Conservation (phyloP, 1,140 invertebrate species). For the Drosophila jambulina region DNA sequence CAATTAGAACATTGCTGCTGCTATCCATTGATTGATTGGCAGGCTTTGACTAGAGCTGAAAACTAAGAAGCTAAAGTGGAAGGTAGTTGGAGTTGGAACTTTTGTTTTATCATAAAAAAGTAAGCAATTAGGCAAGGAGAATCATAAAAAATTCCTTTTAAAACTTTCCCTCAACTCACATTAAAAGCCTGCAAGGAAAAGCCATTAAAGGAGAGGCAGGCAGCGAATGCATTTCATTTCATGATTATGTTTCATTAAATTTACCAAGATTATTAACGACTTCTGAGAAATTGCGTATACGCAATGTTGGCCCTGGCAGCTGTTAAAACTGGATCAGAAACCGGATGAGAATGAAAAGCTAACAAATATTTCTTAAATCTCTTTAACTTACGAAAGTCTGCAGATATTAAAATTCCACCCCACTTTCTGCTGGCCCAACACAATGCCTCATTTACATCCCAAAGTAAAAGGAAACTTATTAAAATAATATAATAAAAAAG, state of each 20-base stretch:
- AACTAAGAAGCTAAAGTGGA: not conserved
- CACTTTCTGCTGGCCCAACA: not conserved
- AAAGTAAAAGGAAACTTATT: conserved; percentile 33
- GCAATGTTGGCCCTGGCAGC: conserved; percentile 4
- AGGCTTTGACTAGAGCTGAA: not conserved
- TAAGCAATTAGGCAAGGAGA: conserved; percentile 56
- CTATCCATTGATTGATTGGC: conserved; percentile 43
- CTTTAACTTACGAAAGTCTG: not conserved
- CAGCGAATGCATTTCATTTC: conserved; percentile 53
- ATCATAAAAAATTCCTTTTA: conserved; percentile 68
- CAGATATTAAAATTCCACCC: not conserved
- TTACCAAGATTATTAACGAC: conserved; percentile 40
- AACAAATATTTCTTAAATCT: conserved; percentile 5
- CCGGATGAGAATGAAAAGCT: not conserved
- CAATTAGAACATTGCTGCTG: conserved; percentile 41
- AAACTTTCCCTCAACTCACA: conserved; percentile 61
- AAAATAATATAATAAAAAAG: conserved; percentile 30
- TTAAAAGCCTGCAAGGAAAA: conserved; percentile 51
- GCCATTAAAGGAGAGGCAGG: conserved; percentile 30
- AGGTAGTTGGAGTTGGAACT: conserved; percentile 19
- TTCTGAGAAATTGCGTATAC: conserved; percentile 31
- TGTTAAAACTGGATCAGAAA: not conserved
- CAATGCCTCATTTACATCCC: conserved; percentile 20
- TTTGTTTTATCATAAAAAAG: conserved; percentile 62
- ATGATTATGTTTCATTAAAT: conserved; percentile 62